Evolutionary conservation across 2,888 invertebrate species (phyloP).

Genomic region (Melipona bicolor): DNA sequence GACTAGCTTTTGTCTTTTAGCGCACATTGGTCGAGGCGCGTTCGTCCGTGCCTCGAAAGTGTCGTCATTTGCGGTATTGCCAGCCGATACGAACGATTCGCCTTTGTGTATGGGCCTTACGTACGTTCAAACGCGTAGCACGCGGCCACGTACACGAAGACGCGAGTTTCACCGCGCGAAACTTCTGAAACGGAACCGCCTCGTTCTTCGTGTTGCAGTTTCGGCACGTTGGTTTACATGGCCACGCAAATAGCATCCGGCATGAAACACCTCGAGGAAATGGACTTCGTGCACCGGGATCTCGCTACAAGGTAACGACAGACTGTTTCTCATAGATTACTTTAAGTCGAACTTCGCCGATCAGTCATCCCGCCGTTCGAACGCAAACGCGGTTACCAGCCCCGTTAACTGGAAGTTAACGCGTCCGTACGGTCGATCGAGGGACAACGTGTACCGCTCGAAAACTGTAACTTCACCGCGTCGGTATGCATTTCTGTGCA

Average conservation of each 20-base stretch:
- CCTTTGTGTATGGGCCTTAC: not conserved
- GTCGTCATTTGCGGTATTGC: constrained; percentile 57
- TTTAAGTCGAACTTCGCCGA: constrained; percentile 53
- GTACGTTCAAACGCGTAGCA: not conserved
- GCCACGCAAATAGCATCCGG: constrained; percentile 95
- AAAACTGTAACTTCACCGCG: not conserved
- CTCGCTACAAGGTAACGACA: constrained; percentile 90
- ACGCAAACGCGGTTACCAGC: not conserved
- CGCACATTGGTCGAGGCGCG: constrained; percentile 39
- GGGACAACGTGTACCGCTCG: not conserved
- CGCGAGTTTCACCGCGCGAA: constrained; percentile 51
- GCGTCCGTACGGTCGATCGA: not conserved
- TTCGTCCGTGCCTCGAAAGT: constrained; percentile 41
- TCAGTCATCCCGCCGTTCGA: constrained; percentile 39
- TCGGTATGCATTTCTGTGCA: not conserved
- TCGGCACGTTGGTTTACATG: constrained; percentile 93
- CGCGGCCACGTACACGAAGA: not conserved
- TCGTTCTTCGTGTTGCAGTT: constrained; percentile 86
- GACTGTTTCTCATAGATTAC: constrained; percentile 68
- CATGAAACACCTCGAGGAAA: constrained; percentile 95
- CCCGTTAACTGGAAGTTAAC: too few species aligned
- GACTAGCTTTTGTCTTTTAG: constrained; percentile 45
- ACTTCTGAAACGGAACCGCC: constrained; percentile 61
- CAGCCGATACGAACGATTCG: constrained; percentile 43
- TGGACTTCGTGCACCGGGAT: constrained; percentile 94